Conservation (phyloP, 2,113 vertebrate genomes). For the Gyps fulvus region DNA sequence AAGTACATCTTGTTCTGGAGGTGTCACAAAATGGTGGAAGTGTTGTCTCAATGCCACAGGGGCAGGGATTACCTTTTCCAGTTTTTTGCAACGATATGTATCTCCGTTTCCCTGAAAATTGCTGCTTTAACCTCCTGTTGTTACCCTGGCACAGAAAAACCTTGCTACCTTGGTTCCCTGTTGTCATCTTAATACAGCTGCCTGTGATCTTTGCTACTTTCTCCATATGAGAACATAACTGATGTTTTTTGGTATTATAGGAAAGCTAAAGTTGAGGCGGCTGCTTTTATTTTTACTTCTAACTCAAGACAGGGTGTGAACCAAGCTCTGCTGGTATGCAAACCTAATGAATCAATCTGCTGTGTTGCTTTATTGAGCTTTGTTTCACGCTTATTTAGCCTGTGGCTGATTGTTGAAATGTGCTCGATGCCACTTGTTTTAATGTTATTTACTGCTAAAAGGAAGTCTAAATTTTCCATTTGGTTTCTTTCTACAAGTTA, state of each 20-base stretch:
- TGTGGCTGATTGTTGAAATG: not conserved
- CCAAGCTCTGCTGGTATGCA: not conserved
- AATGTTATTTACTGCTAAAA: slow-evolving; percentile 12
- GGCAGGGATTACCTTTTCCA: not conserved
- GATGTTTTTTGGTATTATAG: not conserved
- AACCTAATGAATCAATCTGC: not conserved
- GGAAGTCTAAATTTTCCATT: slow-evolving; percentile 2
- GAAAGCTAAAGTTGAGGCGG: not conserved
- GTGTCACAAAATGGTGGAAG: not conserved
- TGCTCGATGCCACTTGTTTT: not conserved
- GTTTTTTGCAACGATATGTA: not conserved
- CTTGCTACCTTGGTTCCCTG: not conserved
- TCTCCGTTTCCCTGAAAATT: not conserved
- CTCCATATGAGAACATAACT: not conserved
- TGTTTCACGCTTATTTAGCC: not conserved
- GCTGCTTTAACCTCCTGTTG: not conserved
- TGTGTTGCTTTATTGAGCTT: not conserved
- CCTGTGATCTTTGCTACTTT: not conserved
- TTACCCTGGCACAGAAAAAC: not conserved
- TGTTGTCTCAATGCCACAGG: not conserved
- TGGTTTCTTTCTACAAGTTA: not conserved
- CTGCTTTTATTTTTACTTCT: not conserved
- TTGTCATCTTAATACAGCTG: not conserved
- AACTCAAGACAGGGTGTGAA: not conserved
- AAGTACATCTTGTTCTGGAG: not conserved